A percentile compares a stretch with the other conserved stretches of the same genome.
phyloP scores from a whole-genome alignment of 37 sponge, comb jelly and placozoan genomes.

The Tethya wilhelma region DNA sequence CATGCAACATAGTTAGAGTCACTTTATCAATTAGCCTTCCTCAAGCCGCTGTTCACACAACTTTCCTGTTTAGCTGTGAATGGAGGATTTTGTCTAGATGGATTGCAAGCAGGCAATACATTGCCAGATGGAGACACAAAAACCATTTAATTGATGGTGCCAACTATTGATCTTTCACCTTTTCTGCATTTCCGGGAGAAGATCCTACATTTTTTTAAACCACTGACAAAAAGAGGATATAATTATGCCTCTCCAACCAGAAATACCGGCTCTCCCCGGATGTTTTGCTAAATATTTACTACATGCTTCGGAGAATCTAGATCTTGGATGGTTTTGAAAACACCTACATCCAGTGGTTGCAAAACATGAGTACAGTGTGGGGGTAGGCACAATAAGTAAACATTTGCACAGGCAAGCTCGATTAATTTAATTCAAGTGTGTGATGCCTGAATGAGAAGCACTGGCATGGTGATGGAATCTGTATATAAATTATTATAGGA shows the following conservation, averaged over 20 bases:
- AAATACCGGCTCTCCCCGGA: conserved; percentile 61
- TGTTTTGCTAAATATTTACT: conserved; percentile 18
- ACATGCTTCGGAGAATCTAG: conserved; percentile 65
- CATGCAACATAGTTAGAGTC: conserved; percentile 49
- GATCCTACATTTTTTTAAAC: conserved; percentile 65
- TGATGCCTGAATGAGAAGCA: conserved; percentile 44
- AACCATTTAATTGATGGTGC: conserved; percentile 71
- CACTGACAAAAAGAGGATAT: too few relatives aligned
- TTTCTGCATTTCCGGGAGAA: conserved; percentile 60
- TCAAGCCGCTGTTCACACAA: too few relatives aligned
- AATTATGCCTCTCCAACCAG: conserved; percentile 32
- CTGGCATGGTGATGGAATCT: conserved; percentile 64
- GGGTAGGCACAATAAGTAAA: conserved; percentile 57
- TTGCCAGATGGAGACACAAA: background rate
- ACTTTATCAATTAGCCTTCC: conserved; percentile 36
- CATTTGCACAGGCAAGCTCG: conserved; percentile 55
- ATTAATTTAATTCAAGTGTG: conserved; percentile 66
- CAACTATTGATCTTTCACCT: conserved; percentile 47
- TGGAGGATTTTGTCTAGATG: too few relatives aligned
- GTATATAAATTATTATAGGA: too few relatives aligned
- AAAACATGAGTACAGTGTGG: conserved; percentile 70
- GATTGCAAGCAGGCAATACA: too few relatives aligned
- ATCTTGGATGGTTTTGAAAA: conserved; percentile 66
- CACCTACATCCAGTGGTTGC: conserved; percentile 70
- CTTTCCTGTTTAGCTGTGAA: conserved; percentile 15